Percentiles rank a stretch among this genome's conserved stretches.
Evolutionary conservation across 2,113 vertebrate genomes (phyloP).

Genomic region (Tetrax tetrax): DNA sequence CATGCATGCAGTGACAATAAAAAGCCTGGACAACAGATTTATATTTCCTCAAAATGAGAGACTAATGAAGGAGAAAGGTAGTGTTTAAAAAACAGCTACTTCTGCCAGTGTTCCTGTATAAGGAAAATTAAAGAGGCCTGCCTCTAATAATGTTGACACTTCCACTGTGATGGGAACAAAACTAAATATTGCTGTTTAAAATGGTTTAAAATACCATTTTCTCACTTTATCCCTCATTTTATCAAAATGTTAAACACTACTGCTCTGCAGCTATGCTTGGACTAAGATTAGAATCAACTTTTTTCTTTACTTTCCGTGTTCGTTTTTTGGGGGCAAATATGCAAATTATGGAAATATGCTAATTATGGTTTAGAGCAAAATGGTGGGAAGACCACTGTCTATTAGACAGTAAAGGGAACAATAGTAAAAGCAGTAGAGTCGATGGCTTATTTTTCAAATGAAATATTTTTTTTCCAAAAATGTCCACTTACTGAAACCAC

Average conservation of each 20-base stretch:
- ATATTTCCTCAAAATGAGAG: background rate
- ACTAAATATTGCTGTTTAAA: background rate
- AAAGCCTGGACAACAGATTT: background rate
- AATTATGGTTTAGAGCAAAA: background rate
- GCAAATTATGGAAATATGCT: background rate
- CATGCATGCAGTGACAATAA: background rate
- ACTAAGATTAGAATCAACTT: background rate
- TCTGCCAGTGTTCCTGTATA: background rate
- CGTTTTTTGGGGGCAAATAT: background rate
- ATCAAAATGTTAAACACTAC: background rate
- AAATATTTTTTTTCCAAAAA: background rate
- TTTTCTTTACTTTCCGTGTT: background rate
- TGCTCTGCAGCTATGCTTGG: background rate
- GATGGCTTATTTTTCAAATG: background rate
- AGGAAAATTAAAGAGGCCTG: background rate
- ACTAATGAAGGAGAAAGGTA: background rate
- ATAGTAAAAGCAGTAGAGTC: too few relatives aligned
- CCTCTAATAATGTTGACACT: background rate
- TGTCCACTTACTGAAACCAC: background rate
- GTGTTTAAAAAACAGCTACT: background rate
- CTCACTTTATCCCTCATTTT: background rate
- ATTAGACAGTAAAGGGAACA: background rate
- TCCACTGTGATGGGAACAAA: background rate
- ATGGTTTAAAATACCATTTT: background rate
- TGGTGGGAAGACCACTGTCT: background rate